Evolutionary conservation across 1,140 invertebrate genomes (phyloP).

Genomic region (Zelostemma sp.): DNA sequence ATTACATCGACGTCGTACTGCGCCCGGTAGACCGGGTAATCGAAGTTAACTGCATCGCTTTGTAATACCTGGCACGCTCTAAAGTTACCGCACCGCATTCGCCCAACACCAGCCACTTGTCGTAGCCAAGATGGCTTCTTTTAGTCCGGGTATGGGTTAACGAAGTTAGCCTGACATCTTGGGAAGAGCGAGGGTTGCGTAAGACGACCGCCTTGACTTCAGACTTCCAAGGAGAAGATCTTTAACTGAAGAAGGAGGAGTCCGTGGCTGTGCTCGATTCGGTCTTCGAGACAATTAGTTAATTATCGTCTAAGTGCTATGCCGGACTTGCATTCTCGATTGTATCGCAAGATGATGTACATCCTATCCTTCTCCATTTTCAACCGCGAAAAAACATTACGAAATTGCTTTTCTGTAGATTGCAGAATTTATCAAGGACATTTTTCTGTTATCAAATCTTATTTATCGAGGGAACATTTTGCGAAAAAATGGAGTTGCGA

Average conservation of each 20-base stretch:
- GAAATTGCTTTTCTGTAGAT: too few relatives aligned
- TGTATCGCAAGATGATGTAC: constrained; percentile 25
- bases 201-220: constrained; percentile 47
- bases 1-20: constrained; percentile 38
- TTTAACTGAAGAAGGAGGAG: constrained; percentile 30
- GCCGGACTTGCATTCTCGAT: constrained; percentile 61
- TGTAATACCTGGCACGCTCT: constrained; percentile 57
- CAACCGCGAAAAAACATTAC: not conserved
- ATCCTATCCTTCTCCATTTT: constrained; percentile 6
- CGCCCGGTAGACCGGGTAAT: constrained; percentile 51
- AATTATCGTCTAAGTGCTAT: constrained; percentile 70
- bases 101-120: constrained; percentile 53
- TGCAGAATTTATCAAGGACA: too few relatives aligned
- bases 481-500: too few relatives aligned
- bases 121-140: constrained; percentile 67
- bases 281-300: constrained; percentile 67
- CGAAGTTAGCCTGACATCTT: constrained; percentile 62
- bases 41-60: constrained; percentile 63
- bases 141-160: constrained; percentile 55
- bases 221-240: constrained; percentile 45
- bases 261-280: constrained; percentile 52
- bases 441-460: too few relatives aligned
- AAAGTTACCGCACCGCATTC: constrained; percentile 52
- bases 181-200: constrained; percentile 39
- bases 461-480: too few relatives aligned